Evolutionary conservation across 2,113 vertebrate species (phyloP).

Genomic region (Cariama cristata): DNA sequence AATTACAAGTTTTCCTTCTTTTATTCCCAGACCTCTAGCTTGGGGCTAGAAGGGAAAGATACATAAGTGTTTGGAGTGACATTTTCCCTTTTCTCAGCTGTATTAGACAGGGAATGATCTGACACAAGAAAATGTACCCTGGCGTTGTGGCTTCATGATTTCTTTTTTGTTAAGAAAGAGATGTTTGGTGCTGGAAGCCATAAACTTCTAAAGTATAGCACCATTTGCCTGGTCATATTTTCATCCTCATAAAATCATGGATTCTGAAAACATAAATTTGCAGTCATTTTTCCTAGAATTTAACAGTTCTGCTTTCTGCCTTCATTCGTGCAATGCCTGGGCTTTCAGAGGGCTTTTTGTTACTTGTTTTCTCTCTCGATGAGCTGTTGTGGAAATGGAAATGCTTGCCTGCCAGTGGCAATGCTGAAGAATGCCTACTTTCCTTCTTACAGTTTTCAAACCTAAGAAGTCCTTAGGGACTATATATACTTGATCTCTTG

Average conservation of each 20-base stretch:
- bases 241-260: not conserved
- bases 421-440: not conserved
- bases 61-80: not conserved
- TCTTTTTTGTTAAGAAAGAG: not conserved
- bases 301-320: not conserved
- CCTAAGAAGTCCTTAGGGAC: not conserved
- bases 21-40: not conserved
- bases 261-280: not conserved
- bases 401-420: not conserved
- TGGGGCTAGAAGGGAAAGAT: not conserved
- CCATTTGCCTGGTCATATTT: not conserved
- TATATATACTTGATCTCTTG: not conserved
- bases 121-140: not conserved
- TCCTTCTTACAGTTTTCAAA: not conserved
- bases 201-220: not conserved
- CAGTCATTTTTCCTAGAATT: not conserved
- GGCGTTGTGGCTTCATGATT: not conserved
- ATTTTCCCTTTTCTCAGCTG: not conserved
- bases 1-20: not conserved
- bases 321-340: rapidly evolving
- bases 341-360: not conserved
- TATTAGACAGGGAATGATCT: not conserved
- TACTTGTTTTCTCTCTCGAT: not conserved
- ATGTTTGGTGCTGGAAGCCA: not conserved
- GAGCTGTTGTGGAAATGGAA: not conserved